Conservation (phyloP, 2,888 invertebrate genomes). For the Papilio protenor region DNA sequence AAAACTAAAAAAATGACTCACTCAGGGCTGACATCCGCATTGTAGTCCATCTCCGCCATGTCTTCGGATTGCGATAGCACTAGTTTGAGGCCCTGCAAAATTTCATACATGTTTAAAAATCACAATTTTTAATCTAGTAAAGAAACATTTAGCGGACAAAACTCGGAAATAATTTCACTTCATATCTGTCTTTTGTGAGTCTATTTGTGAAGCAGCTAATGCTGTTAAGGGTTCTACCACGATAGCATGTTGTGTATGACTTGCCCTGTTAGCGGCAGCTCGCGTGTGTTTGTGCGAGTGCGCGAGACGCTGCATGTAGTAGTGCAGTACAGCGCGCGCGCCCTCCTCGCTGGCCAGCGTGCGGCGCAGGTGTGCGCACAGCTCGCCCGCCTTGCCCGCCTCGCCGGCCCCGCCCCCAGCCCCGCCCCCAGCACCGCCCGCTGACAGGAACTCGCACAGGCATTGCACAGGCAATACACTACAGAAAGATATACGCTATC, state of each 20-base stretch:
- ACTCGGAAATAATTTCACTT: too few relatives aligned
- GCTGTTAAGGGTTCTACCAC: too few relatives aligned
- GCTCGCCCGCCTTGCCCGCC: constrained; percentile 87
- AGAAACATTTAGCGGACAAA: too few relatives aligned
- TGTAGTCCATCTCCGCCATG: constrained; percentile 73
- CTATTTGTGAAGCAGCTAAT: too few relatives aligned
- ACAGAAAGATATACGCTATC: constrained; percentile 1
- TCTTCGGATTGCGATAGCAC: constrained; percentile 86
- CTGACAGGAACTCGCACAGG: constrained; percentile 96
- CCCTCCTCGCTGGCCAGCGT: constrained; percentile 82
- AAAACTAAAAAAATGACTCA: constrained; percentile 56
- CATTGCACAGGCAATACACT: constrained; percentile 98
- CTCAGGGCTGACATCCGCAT: constrained; percentile 78
- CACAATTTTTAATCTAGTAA: neutral
- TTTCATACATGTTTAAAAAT: neutral
- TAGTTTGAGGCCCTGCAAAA: constrained; percentile 87
- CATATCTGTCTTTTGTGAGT: too few relatives aligned
- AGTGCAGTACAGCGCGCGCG: constrained; percentile 94
- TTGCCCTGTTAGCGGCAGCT: constrained; percentile 88
- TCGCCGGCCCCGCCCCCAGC: constrained; percentile 53
- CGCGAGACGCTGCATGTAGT: constrained; percentile 93
- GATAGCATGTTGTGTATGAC: neutral
- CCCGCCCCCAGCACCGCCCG: constrained; percentile 73
- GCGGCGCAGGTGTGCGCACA: constrained; percentile 85
- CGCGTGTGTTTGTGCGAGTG: constrained; percentile 92